Evolutionary conservation across 2,888 invertebrate genomes (phyloP), one percentile per base, ranked within the genome.

Genomic region (Pseudolycoriella hygida): DNA sequence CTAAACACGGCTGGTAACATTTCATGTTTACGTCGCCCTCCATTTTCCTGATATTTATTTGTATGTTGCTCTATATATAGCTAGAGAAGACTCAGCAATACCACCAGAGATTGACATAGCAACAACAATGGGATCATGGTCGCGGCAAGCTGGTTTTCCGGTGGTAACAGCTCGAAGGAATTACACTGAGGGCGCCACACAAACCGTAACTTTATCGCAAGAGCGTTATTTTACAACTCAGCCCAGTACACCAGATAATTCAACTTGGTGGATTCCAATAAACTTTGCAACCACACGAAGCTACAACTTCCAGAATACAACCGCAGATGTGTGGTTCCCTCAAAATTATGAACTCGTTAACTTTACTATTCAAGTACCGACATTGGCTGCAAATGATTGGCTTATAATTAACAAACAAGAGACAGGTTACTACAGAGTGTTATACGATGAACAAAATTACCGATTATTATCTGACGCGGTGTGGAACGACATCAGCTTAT

Each of bases 111-210:
- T 34, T 14, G 15, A 34, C 34, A 14, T 34, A 4, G 15, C 34
- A 4, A 60, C 63, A 11, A 52, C 74, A 38, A 69, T 76, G 66
- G 60, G 66, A 20, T 64, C 66, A 2, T 77, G 75, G 76, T 70
- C 70, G 0, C 60, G 63, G 10, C 69, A 71, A 53, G 55, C 67
- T 34, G 72, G 73, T 2, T 73, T 62, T 54, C 75, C 74, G 1
- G 59, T 74, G 0, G 53, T 74, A 3, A 59, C 56, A 14, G 67
- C 51, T n/a, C 40, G 43, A 12, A n/a, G n/a, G n/a, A 37, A 45
- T 20, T 41, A 41, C n/a, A 34, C 17, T 12, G 12, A 19, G 39
- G 20, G 34, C 4, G 4, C 25, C 5, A 25, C 25, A 4, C 25
- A 25, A 25, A 34, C 17, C 8, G 14, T 44, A 17, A 39, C 17